These are phyloP conservation scores for Aphelinus certus DNA, from an alignment of 1,140 invertebrate genomes.

Conservation along the genomic window DNA sequence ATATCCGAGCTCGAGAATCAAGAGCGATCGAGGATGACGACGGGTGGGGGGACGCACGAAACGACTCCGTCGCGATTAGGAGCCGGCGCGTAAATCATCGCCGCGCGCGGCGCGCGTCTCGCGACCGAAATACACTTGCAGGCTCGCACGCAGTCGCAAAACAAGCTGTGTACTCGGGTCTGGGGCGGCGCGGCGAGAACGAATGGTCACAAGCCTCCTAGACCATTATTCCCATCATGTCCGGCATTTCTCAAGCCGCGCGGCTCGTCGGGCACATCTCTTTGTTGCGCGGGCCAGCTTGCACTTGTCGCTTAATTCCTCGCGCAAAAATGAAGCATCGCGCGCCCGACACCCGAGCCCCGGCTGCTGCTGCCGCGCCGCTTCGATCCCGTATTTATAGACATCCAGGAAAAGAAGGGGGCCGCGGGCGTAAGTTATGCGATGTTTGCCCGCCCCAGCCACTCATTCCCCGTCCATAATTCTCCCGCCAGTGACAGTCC, in stretches of 20 bases:
- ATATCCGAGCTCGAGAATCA: constrained; percentile 10
- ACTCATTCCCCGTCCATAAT: constrained; percentile 56
- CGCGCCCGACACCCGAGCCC: neutral
- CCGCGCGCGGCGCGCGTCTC: too few species aligned
- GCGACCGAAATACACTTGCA: too few species aligned
- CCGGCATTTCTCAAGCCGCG: constrained; percentile 14
- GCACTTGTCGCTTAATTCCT: constrained; percentile 30
- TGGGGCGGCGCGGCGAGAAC: neutral
- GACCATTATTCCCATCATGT: constrained; percentile 25
- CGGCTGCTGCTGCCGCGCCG: neutral
- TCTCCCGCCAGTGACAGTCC: constrained; percentile 51
- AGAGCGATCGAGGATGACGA: neutral
- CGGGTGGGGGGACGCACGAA: neutral
- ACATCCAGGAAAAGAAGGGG: constrained; percentile 55
- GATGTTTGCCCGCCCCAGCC: constrained; percentile 54
- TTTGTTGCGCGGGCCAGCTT: neutral
- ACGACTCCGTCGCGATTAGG: too few species aligned
- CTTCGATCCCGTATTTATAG: constrained; percentile 57
- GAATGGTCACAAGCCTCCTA: too few species aligned
- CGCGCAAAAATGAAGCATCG: neutral
- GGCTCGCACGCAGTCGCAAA: neutral
- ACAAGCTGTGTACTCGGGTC: neutral
- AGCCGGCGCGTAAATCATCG: too few species aligned
- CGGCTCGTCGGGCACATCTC: constrained; percentile 9
- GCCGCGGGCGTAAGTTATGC: constrained; percentile 51